Evolutionary conservation across 2,888 invertebrate species (phyloP), one percentile per base, ranked within the genome.

Genomic region (Dryobotodes eremita): DNA sequence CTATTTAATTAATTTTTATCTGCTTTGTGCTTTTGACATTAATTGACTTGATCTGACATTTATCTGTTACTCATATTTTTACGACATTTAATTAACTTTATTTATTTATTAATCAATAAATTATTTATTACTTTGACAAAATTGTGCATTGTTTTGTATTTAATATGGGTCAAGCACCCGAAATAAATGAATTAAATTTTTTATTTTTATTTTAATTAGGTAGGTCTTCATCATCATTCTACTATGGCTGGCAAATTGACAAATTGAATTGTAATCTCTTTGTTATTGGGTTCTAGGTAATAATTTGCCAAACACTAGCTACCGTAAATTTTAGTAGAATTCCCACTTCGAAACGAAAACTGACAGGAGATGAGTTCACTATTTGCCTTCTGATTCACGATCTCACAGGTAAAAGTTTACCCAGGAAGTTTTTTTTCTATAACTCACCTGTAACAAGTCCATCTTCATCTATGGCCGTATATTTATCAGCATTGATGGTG

Each of bases 401-500:
- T 31, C 13, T 23, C 46, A 23, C 6, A 62, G 15, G 10, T 48
- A 71, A 23, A 17, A 36, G 5, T 13, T 55, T 17, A 48, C 23
- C 6, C 17, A 48, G 57, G 36, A 50, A 50, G 31, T 36, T n/a
- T n/a, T n/a, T n/a, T n/a, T n/a, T 50, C 10, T 5, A 62, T 53
- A 53, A 69, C 76, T 89, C 95, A 95, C 99, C 98, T 66, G 98
- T 98, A 0, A 98, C 98, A 85, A 98, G 97, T 7, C 98, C 97
- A 15, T 98, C 97, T 0, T 97, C 97, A 92, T 98, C 98, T 0
- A 98, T 97, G 3, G 97, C 98, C 0, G 98, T 98, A 89, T 98
- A 98, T 82, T 97, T 97, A 92, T 98, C 98, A 5, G 98, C 98
- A 91, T 98, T 98, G 57, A 99, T 97, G 31, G 97, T 97, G 62